phyloP scores from a whole-genome alignment of 2,797 vertebrate species.

The Geotrypetes seraphini region DNA sequence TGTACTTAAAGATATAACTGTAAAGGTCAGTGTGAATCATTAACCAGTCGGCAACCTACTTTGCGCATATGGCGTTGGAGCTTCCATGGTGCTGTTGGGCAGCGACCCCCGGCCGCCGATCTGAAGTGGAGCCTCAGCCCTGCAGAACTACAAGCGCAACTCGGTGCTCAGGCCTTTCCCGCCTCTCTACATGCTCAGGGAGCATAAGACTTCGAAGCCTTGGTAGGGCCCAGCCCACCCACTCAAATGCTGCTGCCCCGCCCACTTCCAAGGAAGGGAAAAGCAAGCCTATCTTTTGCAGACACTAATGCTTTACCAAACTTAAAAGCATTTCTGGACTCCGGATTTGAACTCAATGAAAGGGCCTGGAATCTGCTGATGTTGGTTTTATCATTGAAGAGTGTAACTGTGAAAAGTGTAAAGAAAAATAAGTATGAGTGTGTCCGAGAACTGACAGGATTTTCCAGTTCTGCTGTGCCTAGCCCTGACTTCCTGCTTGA shows the following conservation, averaged over 20 bases:
- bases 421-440: slow-evolving; percentile 81
- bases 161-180: slow-evolving; percentile 86
- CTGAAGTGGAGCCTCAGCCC: slow-evolving; percentile 84
- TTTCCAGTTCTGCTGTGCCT: slow-evolving; percentile 55
- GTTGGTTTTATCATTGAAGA: slow-evolving; percentile 89
- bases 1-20: no score
- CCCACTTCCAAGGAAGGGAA: no score
- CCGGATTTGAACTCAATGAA: slow-evolving; percentile 52
- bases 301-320: slow-evolving; percentile 75
- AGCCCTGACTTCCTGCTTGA: slow-evolving; percentile 91
- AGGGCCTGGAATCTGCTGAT: slow-evolving; percentile 70
- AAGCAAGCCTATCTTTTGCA: no score
- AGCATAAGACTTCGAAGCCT: slow-evolving; percentile 81
- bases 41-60: no score
- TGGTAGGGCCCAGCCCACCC: no score
- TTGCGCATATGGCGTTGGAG: no score
- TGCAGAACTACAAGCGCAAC: slow-evolving; percentile 82
- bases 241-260: no score
- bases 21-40: no score
- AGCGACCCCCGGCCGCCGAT: slow-evolving; percentile 79
- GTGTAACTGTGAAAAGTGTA: slow-evolving; percentile 75
- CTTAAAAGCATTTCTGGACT: slow-evolving; percentile 70
- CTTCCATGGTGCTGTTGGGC: slow-evolving; percentile 26
- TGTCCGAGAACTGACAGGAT: slow-evolving; percentile 72
- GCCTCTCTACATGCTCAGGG: slow-evolving; percentile 56